A percentile compares a stretch with the other conserved stretches of the same genome.
Evolutionary conservation across 2,888 invertebrate species (phyloP).

Genomic region (Leucophenga maculata): DNA sequence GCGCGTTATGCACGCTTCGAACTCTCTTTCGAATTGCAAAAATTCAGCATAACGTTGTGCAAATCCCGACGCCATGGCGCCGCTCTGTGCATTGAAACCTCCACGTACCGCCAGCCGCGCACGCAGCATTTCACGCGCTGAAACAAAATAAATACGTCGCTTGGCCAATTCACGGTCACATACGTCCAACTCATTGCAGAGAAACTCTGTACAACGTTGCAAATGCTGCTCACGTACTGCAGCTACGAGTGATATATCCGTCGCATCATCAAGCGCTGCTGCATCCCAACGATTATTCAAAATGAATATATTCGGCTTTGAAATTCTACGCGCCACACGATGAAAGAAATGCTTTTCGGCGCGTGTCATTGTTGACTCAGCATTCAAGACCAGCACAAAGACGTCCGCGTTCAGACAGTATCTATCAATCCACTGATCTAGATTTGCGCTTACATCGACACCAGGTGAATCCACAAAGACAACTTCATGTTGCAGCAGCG

Average conservation of each 20-base stretch:
- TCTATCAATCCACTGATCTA: constrained; percentile 99
- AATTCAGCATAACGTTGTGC: constrained; percentile 96
- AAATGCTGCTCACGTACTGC: constrained; percentile 94
- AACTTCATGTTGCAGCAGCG: constrained; percentile 94
- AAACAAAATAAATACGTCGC: constrained; percentile 97
- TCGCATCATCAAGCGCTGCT: constrained; percentile 83
- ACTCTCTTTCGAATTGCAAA: constrained; percentile 97
- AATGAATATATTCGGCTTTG: constrained; percentile 99
- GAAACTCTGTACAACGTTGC: constrained; percentile 92
- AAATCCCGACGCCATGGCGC: constrained; percentile 87
- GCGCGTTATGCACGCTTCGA: constrained; percentile 97
- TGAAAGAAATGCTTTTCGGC: constrained; percentile 99
- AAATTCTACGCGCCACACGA: constrained; percentile 94
- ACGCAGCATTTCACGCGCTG: constrained; percentile 92
- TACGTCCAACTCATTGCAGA: constrained; percentile 95
- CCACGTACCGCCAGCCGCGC: constrained; percentile 79
- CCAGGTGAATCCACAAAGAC: constrained; percentile 99
- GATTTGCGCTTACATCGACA: constrained; percentile 97
- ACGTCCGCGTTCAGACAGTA: constrained; percentile 99
- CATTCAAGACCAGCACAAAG: constrained; percentile 98
- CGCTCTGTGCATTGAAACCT: constrained; percentile 76
- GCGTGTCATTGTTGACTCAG: constrained; percentile 98
- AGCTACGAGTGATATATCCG: constrained; percentile 77
- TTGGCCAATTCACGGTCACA: constrained; percentile 87
- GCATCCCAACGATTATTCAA: constrained; percentile 99